These are phyloP conservation scores for Salarias fasciatus DNA, from an alignment of 2,797 vertebrate species.

Conservation along the genomic window DNA sequence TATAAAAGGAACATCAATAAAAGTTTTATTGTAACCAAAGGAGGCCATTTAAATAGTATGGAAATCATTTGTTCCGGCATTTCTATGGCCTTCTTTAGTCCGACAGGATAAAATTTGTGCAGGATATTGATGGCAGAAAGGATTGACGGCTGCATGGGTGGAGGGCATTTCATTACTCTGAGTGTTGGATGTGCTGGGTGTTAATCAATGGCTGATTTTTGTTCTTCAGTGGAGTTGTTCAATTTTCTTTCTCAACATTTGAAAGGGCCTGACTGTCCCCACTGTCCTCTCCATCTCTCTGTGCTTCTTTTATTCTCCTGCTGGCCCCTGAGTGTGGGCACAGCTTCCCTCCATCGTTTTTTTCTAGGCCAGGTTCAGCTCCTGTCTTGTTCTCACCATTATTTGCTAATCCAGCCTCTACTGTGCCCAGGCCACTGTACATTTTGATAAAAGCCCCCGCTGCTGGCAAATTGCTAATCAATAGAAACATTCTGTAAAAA, in stretches of 20 bases:
- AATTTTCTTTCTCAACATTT: constrained; percentile 18
- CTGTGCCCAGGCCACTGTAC: constrained; percentile 59
- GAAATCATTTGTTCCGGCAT: too few relatives aligned
- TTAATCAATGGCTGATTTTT: background rate
- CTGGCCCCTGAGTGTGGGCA: constrained; percentile 14
- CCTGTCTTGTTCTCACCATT: constrained; percentile 49
- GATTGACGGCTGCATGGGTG: too few relatives aligned
- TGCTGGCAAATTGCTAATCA: constrained; percentile 75
- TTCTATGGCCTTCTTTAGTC: too few relatives aligned
- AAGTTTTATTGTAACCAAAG: too few relatives aligned
- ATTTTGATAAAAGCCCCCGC: constrained; percentile 69
- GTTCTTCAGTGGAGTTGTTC: constrained; percentile 16
- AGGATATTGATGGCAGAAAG: too few relatives aligned
- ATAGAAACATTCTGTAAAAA: constrained; percentile 64
- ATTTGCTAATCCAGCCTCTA: constrained; percentile 51
- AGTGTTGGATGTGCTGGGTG: too few relatives aligned
- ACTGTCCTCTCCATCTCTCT: constrained; percentile 3
- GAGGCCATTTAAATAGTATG: too few relatives aligned
- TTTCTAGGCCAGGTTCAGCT: constrained; percentile 58
- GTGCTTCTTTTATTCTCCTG: constrained; percentile 24
- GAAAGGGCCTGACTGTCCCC: constrained; percentile 33
- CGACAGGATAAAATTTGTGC: too few relatives aligned
- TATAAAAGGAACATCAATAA: too few relatives aligned
- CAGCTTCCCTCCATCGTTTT: constrained; percentile 49
- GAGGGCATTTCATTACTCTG: too few relatives aligned